phyloP scores from a whole-genome alignment of 1,140 invertebrate species.

The Onthophagus taurus region DNA sequence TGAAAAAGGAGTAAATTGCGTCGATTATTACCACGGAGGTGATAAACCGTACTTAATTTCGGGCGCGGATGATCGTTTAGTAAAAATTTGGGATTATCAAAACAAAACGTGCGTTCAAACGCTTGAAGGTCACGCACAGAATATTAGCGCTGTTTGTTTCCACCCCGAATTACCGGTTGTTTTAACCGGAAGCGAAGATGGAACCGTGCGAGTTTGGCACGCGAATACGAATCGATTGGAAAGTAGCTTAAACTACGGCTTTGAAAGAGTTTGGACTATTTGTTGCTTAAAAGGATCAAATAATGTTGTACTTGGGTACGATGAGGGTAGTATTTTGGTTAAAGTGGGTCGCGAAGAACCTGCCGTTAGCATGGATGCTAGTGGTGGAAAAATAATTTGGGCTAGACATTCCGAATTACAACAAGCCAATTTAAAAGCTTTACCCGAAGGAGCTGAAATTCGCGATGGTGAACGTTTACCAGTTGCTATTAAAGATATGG shows the following conservation, averaged over 20 bases:
- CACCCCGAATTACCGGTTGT: constrained; percentile 97
- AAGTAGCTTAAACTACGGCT: constrained; percentile 94
- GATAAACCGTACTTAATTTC: constrained; percentile 99
- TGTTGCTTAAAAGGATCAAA: constrained; percentile 76
- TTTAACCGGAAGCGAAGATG: constrained; percentile 95
- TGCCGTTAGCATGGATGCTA: constrained; percentile 97
- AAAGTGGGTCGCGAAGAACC: constrained; percentile 97
- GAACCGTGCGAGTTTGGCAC: constrained; percentile 94
- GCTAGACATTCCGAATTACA: constrained; percentile 97
- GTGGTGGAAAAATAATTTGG: constrained; percentile 98
- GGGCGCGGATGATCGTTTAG: constrained; percentile 92
- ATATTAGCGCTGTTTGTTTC: constrained; percentile 87
- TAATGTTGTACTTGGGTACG: constrained; percentile 58
- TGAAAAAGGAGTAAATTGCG: constrained; percentile 99
- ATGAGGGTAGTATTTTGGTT: constrained; percentile 96
- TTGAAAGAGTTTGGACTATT: constrained; percentile 97
- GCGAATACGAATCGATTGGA: constrained; percentile 95
- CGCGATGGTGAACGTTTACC: constrained; percentile 90
- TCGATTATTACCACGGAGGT: constrained; percentile 97
- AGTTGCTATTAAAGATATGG: constrained; percentile 96
- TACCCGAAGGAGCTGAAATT: constrained; percentile 65
- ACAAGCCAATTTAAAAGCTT: constrained; percentile 88
- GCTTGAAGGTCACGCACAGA: constrained; percentile 92
- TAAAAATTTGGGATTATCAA: constrained; percentile 99
- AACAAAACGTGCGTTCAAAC: constrained; percentile 99